phyloP scores from a whole-genome alignment of 2,113 vertebrate genomes.

The Terrapene triunguis region DNA sequence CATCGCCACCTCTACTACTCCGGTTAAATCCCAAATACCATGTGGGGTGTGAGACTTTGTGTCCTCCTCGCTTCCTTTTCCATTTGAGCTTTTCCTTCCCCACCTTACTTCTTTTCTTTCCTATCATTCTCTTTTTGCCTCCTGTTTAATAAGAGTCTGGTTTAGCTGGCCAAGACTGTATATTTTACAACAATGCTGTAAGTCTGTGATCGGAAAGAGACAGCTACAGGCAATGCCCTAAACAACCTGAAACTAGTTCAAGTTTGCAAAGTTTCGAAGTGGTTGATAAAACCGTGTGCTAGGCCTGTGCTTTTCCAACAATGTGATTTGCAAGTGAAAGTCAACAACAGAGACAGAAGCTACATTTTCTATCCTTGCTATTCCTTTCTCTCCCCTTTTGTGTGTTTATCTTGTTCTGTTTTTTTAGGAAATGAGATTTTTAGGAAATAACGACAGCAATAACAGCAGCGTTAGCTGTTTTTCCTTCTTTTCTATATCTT shows the following conservation, averaged over 20 bases:
- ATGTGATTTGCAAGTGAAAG: neutral
- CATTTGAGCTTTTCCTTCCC: neutral
- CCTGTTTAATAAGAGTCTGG: neutral
- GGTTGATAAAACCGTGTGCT: neutral
- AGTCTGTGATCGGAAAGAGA: neutral
- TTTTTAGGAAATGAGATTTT: neutral
- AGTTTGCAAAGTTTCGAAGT: neutral
- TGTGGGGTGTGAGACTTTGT: neutral
- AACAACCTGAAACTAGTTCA: neutral
- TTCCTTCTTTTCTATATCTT: neutral
- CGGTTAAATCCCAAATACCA: neutral
- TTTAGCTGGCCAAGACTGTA: neutral
- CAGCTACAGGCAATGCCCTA: neutral
- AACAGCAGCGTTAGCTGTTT: neutral
- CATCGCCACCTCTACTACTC: neutral
- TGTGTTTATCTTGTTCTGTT: neutral
- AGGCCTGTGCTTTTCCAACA: neutral
- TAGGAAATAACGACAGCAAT: neutral
- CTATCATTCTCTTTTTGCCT: neutral
- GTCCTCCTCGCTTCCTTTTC: neutral
- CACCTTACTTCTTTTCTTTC: neutral
- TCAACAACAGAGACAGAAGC: neutral
- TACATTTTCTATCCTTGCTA: neutral
- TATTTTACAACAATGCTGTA: neutral
- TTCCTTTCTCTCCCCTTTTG: neutral